These are phyloP conservation scores for Trachythela sp. DNA, from an alignment of 64 coral and sea anemone species.

Conservation along the genomic window DNA sequence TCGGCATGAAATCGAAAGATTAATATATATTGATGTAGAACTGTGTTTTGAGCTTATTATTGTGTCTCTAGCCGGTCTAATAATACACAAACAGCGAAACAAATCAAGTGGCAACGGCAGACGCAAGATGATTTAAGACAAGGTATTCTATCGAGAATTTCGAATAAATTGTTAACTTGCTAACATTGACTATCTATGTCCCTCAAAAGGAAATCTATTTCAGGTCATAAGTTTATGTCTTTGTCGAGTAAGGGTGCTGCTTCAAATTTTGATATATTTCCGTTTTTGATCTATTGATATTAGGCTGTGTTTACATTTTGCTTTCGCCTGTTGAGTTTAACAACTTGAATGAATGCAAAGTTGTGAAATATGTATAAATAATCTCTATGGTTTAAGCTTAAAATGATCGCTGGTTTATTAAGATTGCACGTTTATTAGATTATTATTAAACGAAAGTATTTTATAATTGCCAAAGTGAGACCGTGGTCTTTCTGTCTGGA, in stretches of 20 bases:
- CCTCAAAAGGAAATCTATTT: neutral
- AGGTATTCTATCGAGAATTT: neutral
- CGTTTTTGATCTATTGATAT: neutral
- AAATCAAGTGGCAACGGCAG: too few species aligned
- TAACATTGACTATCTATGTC: neutral
- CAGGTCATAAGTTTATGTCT: neutral
- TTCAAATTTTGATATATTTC: neutral
- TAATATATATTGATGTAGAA: too few species aligned
- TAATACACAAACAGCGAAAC: too few species aligned
- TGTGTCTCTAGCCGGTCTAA: too few species aligned
- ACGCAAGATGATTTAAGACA: neutral
- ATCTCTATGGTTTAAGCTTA: neutral
- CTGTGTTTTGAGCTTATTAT: too few species aligned
- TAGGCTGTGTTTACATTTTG: neutral
- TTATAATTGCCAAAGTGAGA: too few species aligned
- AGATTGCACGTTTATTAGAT: too few species aligned
- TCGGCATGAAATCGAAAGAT: too few species aligned
- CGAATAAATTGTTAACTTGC: neutral
- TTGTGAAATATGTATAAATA: neutral
- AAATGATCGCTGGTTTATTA: too few species aligned
- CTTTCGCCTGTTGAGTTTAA: neutral
- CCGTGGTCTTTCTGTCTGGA: too few species aligned
- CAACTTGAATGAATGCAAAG: neutral
- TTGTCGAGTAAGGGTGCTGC: neutral
- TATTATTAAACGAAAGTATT: too few species aligned